Evolutionary conservation across 1,140 invertebrate species (phyloP).

Genomic region (Agrypnia vestita): DNA sequence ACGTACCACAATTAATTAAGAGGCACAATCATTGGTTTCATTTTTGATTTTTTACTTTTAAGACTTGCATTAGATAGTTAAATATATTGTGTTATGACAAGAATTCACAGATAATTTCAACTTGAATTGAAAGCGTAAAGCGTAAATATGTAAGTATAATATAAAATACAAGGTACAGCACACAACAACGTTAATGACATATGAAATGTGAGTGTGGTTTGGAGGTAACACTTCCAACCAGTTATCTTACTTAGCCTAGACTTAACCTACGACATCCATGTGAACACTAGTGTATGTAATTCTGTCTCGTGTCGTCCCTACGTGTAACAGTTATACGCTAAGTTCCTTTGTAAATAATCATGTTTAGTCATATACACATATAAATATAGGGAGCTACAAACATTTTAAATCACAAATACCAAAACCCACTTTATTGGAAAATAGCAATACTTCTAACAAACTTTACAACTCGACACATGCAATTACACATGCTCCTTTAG

Average conservation of each 20-base stretch:
- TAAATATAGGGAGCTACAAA: slow-evolving; percentile 60
- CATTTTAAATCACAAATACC: slow-evolving; percentile 61
- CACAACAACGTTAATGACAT: slow-evolving; percentile 58
- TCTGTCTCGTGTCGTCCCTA: slow-evolving; percentile 39
- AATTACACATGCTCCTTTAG: slow-evolving; percentile 8
- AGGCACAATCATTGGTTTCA: slow-evolving; percentile 62
- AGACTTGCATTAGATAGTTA: slow-evolving; percentile 56
- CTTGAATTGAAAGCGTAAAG: slow-evolving; percentile 61
- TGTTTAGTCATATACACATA: slow-evolving; percentile 59
- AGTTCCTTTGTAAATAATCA: slow-evolving; percentile 59
- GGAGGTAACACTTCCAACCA: slow-evolving; percentile 51
- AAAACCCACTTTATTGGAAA: slow-evolving; percentile 60
- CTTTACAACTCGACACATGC: background rate
- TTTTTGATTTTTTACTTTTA: slow-evolving; percentile 54
- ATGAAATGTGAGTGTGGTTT: slow-evolving; percentile 52
- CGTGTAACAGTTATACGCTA: slow-evolving; percentile 58
- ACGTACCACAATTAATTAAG: slow-evolving; percentile 60
- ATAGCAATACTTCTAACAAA: slow-evolving; percentile 49
- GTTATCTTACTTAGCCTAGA: slow-evolving; percentile 38
- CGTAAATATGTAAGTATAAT: slow-evolving; percentile 61
- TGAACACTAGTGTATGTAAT: slow-evolving; percentile 56
- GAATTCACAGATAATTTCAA: slow-evolving; percentile 61
- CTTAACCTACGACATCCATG: slow-evolving; percentile 55
- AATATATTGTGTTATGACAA: slow-evolving; percentile 60
- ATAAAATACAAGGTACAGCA: slow-evolving; percentile 62